Percentiles rank a stretch among this genome's conserved stretches.
Conservation (phyloP, 1,140 invertebrate genomes). For the Gryon sp. region DNA sequence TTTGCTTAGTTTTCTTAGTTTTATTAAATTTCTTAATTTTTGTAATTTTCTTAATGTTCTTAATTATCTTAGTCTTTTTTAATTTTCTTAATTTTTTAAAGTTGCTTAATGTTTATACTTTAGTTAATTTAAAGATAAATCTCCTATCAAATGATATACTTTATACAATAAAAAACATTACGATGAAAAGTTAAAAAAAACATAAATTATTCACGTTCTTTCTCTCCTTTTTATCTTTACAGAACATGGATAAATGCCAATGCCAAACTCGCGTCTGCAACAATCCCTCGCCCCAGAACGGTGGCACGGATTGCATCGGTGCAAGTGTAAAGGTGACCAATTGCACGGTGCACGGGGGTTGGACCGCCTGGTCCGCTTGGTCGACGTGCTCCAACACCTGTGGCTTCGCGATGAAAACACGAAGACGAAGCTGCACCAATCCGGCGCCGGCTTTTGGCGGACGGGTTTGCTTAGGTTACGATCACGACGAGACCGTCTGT, state of each 20-base stretch:
- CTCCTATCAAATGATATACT: too few relatives aligned
- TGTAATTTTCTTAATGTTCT: too few relatives aligned
- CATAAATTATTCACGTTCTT: too few relatives aligned
- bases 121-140: too few relatives aligned
- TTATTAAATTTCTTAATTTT: too few relatives aligned
- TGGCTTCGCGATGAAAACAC: slow-evolving; percentile 89
- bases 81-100: too few relatives aligned
- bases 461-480: slow-evolving; percentile 89
- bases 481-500: slow-evolving; percentile 88
- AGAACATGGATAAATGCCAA: slow-evolving; percentile 83
- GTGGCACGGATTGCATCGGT: slow-evolving; percentile 84
- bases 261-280: slow-evolving; percentile 90
- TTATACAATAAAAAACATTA: too few relatives aligned
- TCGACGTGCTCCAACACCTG: slow-evolving; percentile 90
- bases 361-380: slow-evolving; percentile 93
- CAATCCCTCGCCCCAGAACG: slow-evolving; percentile 89
- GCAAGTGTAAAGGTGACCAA: slow-evolving; percentile 83
- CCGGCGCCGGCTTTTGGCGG: slow-evolving; percentile 91
- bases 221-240: slow-evolving; percentile 10
- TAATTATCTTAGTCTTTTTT: too few relatives aligned
- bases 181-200: not conserved
- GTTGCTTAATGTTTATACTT: too few relatives aligned
- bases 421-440: slow-evolving; percentile 88
- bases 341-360: slow-evolving; percentile 91
- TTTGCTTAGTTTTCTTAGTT: too few relatives aligned